Base-by-base conservation (phyloP, 1,140 invertebrate genomes). In the Cataglyphis hispanica region DNA sequence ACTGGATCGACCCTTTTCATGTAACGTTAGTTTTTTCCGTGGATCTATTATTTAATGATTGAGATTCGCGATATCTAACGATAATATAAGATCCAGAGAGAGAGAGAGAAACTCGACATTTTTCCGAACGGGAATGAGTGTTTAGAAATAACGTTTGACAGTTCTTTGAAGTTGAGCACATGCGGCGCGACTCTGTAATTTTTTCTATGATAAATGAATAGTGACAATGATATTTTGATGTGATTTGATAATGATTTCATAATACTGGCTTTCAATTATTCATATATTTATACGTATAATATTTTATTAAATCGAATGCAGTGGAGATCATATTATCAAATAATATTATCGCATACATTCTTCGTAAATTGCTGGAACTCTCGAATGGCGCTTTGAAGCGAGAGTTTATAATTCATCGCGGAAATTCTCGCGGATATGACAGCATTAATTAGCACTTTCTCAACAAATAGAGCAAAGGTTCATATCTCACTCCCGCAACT, bases 381-480 rank as follows among this genome's bases (percentile, higher is more conserved):
- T 46, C 31, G 5, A 31, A 31, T n/a, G 46, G 11, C 16, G n/a
- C 46, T 80, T 67, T 56, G 11, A 25, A 37, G 10, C 76, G 16
- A 10, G 43, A 80, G 64, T 40, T 69, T 50, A 16, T 13, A 13
- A 34, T 69, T 40, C 46, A 27, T 1, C n/a, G 31, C 11, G 16
- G 50, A 83, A 74, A 74, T 40, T 70, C 63, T 22, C 31, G 50
- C 64, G 34, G 5, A 40, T 16, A 22, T n/a, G 53, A 27, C 53
- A 34, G 22, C 53, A 37, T 69, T 60, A 83, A 81, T 81, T 81
- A 81, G 77, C 40, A 37, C 37, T 81, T 31, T 58, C 66, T 67
- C 16, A 22, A 64, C 77, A 70, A 70, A 81, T 70, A 58, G 64
- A 70, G 64, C 64, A 70, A 80, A 70, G 61, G n/a, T 66, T 67